Conservation (phyloP, 2,113 vertebrate species). For the Acrocephalus kingi region DNA sequence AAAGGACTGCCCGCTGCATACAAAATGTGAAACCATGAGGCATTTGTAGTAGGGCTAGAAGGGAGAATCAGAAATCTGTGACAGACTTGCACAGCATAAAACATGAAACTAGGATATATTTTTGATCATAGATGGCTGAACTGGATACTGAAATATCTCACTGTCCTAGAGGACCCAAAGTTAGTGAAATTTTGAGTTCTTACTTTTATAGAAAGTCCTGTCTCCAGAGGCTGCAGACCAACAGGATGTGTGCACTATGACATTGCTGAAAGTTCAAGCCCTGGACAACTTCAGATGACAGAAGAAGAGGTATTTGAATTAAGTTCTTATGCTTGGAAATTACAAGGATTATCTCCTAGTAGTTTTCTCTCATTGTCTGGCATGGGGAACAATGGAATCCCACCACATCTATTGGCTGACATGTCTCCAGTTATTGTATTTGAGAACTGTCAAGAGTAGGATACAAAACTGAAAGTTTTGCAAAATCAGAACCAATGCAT, state of each 20-base stretch:
- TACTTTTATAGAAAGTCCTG: background rate
- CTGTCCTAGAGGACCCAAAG: background rate
- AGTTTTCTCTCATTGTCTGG: background rate
- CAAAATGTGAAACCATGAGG: background rate
- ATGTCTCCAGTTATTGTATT: background rate
- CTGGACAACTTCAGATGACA: background rate
- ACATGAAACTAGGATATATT: background rate
- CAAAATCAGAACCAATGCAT: background rate
- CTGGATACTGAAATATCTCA: background rate
- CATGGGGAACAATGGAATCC: background rate
- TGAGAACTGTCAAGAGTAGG: background rate
- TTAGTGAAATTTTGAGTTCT: background rate
- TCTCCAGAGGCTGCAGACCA: background rate
- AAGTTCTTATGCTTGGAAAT: background rate
- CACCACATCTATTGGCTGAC: background rate
- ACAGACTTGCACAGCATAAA: background rate
- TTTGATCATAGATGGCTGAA: background rate
- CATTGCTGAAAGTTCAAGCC: background rate
- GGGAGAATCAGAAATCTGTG: background rate
- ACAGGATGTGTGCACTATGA: accelerated
- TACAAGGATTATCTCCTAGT: background rate
- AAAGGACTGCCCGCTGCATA: background rate
- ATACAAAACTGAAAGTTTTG: background rate
- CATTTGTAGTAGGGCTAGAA: background rate
- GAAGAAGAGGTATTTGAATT: background rate